Evolutionary conservation across 2,113 vertebrate species (phyloP), one percentile per base, ranked within the genome.

Genomic region (Sarotherodon lohbergeri): DNA sequence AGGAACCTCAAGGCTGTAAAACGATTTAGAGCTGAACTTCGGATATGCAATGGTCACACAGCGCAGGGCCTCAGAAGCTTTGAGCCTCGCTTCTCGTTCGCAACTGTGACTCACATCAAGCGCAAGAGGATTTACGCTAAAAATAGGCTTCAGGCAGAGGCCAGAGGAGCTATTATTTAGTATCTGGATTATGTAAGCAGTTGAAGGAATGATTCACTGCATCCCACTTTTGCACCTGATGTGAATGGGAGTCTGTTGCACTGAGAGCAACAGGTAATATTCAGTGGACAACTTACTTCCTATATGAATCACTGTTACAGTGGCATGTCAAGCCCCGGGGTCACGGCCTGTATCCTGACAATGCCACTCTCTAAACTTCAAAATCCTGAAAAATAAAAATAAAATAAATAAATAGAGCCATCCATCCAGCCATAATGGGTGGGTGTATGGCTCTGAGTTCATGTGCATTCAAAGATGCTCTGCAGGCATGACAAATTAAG

Each of bases 111-210:
- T 90, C 88, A 87, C 66, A 84, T 81, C 86, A 57, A 57, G 61
- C 34, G 76, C 68, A 54, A 81, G 50, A 87, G 82, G 85, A 91
- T 93, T 68, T 87, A 68, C 1, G 19, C 90, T 92, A 90, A 86
- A 88, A 93, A 94, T 93, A 93, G 82, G 12, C 84, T 61, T 66
- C 7, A 55, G 50, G 76, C 50, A 61, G 80, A 55, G 4, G 52
- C 29, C 86, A 66, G 13, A 84, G 73, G 22, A 61, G 83, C 81
- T 89, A 36, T 91, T 76, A 88, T 90, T 66, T 85, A 12, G 86
- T 87, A 82, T 91, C 27, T 66, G 76, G 24, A 89, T 91, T 86
- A 84, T 84, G 27, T 87, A 80, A 82, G 66, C 66, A 54, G 57
- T 50, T 55, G 32, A 68, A 85, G 71, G 52, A 86, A 78, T 87